Base-by-base conservation (phyloP, 1,140 invertebrate genomes). In the Drosophila sp. region DNA sequence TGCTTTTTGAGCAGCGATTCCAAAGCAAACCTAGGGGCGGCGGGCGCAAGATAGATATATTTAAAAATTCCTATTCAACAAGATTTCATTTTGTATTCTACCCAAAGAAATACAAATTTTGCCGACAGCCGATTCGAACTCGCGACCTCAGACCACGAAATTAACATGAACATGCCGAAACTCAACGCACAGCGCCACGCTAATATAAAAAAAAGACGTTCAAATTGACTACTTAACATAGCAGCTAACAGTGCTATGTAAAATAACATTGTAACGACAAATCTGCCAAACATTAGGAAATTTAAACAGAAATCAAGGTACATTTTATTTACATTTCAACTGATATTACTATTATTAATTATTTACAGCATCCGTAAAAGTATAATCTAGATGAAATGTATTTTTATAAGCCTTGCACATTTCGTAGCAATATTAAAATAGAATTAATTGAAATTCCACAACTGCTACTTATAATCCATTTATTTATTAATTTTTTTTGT, bases 1-100 rank as follows among this genome's bases (percentile, higher is more conserved):
- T 50, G 78, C 81, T 43, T 69, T 74, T 76, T 56, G 76, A 76
- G 56, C 76, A 70, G 53, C 62, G 7, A 73, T 73, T 65, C 61
- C 54, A 76, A 66, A 66, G 50, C 62, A 76, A 65, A 71, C 59
- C 59, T 71, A 64, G 56, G 72, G 65, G 65, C 59, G 27, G n/a
- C n/a, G n/a, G n/a, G n/a, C n/a, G n/a, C n/a, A 18, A 50, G 16
- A 29, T 40, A 11, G 4, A 13, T 3, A 46, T 18, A 46, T 40
- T 29, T 2, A 27, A 29, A 29, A 29, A 29, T 6, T 29, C 27
- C 27, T 36, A 36, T 3, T 38, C n/a, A 13, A 38, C n/a, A 13
- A 38, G n/a, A 38, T n/a, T n/a, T n/a, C n/a, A n/a, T n/a, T n/a
- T n/a, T n/a, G n/a, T n/a, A n/a, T n/a, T n/a, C n/a, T n/a, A n/a